Percentiles rank a stretch among this genome's conserved stretches.
Evolutionary conservation across 2,888 invertebrate species (phyloP).

Genomic region (Neoascia interrupta): DNA sequence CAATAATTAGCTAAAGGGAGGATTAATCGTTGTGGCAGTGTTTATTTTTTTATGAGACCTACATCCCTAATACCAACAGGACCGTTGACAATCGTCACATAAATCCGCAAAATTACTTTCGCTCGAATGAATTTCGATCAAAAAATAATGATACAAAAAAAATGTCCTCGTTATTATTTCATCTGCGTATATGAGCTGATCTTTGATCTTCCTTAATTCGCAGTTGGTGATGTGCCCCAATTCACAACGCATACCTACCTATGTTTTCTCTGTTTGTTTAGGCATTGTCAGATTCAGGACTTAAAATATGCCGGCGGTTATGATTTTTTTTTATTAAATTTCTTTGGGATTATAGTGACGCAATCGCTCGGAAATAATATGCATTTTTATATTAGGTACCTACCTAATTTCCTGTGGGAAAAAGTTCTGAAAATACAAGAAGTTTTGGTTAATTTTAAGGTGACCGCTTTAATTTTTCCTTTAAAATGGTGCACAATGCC

Average conservation of each 20-base stretch:
- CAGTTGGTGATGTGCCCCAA: constrained; percentile 48
- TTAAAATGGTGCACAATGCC: constrained; percentile 32
- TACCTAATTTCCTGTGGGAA: constrained; percentile 13
- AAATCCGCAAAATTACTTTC: constrained; percentile 64
- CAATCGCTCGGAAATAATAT: constrained; percentile 59
- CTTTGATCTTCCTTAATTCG: constrained; percentile 62
- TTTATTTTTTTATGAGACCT: constrained; percentile 18
- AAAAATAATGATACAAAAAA: constrained; percentile 45
- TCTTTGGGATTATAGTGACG: constrained; percentile 44
- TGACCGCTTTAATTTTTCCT: constrained; percentile 35
- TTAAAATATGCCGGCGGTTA: constrained; percentile 23
- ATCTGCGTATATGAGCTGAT: constrained; percentile 60
- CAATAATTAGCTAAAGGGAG: constrained; percentile 65
- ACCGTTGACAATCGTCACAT: constrained; percentile 37
- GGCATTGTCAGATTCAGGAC: constrained; percentile 21
- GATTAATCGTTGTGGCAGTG: constrained; percentile 47
- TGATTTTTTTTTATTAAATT: constrained; percentile 46
- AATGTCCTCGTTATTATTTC: constrained; percentile 53
- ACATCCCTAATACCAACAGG: background rate
- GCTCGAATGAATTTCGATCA: constrained; percentile 58
- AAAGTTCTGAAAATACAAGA: background rate
- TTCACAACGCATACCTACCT: background rate
- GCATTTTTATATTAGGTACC: constrained; percentile 17
- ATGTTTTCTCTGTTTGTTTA: constrained; percentile 51
- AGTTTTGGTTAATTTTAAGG: background rate